phyloP scores from a whole-genome alignment of 2,888 invertebrate genomes.

The Leuctra nigra region DNA sequence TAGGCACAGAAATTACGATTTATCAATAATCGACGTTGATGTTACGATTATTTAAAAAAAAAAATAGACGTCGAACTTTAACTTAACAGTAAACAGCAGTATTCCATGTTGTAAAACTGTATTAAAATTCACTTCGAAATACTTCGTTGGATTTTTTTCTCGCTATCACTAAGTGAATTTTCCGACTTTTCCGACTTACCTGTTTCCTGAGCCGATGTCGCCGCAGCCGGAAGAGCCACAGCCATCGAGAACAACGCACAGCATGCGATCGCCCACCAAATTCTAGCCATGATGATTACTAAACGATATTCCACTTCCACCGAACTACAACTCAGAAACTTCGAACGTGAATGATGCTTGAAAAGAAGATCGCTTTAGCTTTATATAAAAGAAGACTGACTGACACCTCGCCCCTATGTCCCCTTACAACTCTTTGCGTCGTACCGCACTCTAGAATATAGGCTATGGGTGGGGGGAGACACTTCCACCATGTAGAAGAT shows the following conservation, averaged over 20 bases:
- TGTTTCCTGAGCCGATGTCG: slow-evolving; percentile 3
- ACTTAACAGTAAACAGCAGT: too few relatives aligned
- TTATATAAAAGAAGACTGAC: slow-evolving; percentile 11
- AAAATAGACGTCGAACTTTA: too few relatives aligned
- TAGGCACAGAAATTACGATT: too few relatives aligned
- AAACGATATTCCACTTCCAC: not conserved
- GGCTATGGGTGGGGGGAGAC: slow-evolving; percentile 10
- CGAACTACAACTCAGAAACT: slow-evolving; percentile 11
- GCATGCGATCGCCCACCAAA: slow-evolving; percentile 14
- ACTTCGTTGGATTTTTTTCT: not conserved
- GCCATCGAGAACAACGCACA: slow-evolving; percentile 4
- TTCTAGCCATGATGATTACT: slow-evolving; percentile 8
- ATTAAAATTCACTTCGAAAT: too few relatives aligned
- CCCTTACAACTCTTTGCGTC: not conserved
- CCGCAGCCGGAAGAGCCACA: slow-evolving; percentile 7
- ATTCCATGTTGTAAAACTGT: not conserved
- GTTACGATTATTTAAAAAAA: too few relatives aligned
- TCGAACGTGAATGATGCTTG: slow-evolving; percentile 2
- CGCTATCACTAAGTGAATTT: not conserved
- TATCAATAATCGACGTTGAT: too few relatives aligned
- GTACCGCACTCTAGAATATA: slow-evolving; percentile 1
- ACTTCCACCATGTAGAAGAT: not conserved
- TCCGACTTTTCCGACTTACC: too few relatives aligned
- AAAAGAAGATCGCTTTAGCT: not conserved
- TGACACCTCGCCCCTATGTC: not conserved